Evolutionary conservation across 2,797 vertebrate species (phyloP).

Genomic region (Pseudomugil tenellus): DNA sequence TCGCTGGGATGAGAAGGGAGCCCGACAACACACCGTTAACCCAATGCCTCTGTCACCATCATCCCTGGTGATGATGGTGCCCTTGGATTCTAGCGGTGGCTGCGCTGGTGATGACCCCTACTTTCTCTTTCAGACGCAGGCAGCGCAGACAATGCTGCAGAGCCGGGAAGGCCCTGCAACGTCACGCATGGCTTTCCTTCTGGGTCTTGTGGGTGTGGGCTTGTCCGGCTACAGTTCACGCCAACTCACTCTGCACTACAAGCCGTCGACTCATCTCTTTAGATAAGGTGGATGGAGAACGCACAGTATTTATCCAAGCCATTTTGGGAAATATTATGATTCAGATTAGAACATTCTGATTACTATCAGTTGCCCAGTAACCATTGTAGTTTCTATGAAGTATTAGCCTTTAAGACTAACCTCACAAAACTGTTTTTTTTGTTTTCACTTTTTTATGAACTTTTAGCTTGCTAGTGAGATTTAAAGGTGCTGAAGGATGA

Average conservation of each 20-base stretch:
- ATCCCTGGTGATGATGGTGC: background rate
- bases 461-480: background rate
- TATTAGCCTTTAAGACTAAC: background rate
- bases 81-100: conserved; percentile 1
- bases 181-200: conserved; percentile 70
- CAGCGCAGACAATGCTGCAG: conserved; percentile 71
- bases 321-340: background rate
- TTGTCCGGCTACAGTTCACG: conserved; percentile 82
- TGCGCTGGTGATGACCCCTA: conserved; percentile 34
- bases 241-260: conserved; percentile 80
- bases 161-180: conserved; percentile 59
- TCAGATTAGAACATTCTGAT: background rate
- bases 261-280: conserved; percentile 75
- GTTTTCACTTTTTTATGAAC: background rate
- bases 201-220: conserved; percentile 80
- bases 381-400: background rate
- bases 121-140: conserved; percentile 81
- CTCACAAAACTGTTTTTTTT: background rate
- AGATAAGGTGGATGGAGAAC: conserved; percentile 57
- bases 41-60: background rate
- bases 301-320: background rate
- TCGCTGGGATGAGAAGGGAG: conserved; percentile 35
- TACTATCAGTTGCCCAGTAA: background rate
- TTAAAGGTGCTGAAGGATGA: background rate
- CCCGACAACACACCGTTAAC: conserved; percentile 20